Base-by-base conservation (phyloP, 2,888 invertebrate species). In the Mimumesa dahlbomi region DNA sequence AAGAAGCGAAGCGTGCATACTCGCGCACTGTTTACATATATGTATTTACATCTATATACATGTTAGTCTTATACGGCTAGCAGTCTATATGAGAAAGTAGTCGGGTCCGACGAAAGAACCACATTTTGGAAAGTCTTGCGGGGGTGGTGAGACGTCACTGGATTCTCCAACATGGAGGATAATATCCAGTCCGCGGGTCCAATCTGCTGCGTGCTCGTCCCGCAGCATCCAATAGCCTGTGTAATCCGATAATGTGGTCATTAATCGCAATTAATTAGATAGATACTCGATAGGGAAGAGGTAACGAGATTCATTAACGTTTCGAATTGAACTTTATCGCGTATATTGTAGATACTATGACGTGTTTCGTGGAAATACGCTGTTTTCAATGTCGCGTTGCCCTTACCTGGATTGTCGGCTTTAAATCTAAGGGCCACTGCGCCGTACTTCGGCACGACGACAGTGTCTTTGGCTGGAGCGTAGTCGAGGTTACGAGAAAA, bases 181-280 rank as follows among this genome's bases (percentile, higher is more conserved):
- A 59, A 95, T 91, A 72, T 94, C 94, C 85, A 95, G 90, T 0
- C 95, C 96, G 73, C 94, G 92, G 0, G 94, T 94, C 93, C 95
- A 94, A 75, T 94, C 93, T 16, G 92, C 91, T 0, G 94, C 93
- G 52, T 93, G 91, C 85, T 95, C 95, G 78, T 95, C 95, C 77
- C 95, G 93, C 87, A 96, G 91, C 89, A 96, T 92, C 96, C 96
- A 96, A 81, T 93, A 94, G 11, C 95, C 95, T 93, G 80, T 3
- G 42, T 22, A 22, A 52, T 21, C 19, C 9, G 9, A 63, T 13
- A 2, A 21, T 25, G n/a, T 2, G 5, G 2, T 2, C 18, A 5
- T 56, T 43, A 4, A 16, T 31, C 29, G 25, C 43, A 56, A 14
- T 49, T 21, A 29, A 34, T 38, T 18, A 9, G 16, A 14, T 1